phyloP scores from a whole-genome alignment of 2,888 invertebrate species.

The Lucinisca nassula region DNA sequence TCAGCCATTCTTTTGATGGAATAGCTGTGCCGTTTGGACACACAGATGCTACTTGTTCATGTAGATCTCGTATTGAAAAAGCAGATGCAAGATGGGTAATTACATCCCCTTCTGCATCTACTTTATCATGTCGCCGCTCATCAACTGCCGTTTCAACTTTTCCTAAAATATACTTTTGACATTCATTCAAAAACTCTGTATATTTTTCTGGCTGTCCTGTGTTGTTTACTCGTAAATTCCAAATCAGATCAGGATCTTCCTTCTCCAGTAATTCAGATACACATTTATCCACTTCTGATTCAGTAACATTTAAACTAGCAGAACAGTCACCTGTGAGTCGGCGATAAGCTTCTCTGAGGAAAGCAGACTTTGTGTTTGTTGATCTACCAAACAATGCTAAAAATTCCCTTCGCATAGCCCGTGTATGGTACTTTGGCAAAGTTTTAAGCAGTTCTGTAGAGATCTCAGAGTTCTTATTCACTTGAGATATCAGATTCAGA shows the following conservation, averaged over 20 bases:
- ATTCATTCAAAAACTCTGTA: neutral
- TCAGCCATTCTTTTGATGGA: conserved; percentile 34
- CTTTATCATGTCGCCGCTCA: conserved; percentile 11
- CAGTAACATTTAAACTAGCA: conserved; percentile 4
- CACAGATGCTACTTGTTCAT: conserved; percentile 3
- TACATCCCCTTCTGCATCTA: neutral
- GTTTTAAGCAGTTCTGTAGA: neutral
- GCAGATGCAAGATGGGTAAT: conserved; percentile 23
- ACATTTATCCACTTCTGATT: conserved; percentile 14
- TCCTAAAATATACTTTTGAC: neutral
- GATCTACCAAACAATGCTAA: conserved; percentile 4
- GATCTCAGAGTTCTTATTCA: conserved; percentile 18
- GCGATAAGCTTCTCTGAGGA: conserved; percentile 18
- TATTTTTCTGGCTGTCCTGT: neutral
- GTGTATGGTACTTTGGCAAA: conserved; percentile 4
- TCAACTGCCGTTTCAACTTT: conserved; percentile 6
- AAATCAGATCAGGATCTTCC: conserved; percentile 3
- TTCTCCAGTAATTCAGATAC: neutral
- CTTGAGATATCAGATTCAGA: neutral
- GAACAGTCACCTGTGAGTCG: conserved; percentile 33
- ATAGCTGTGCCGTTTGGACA: neutral
- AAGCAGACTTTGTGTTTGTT: neutral
- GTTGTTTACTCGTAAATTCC: neutral
- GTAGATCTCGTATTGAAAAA: conserved; percentile 16
- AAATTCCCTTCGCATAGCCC: conserved; percentile 20